These are phyloP conservation scores for Calcarius ornatus DNA, from an alignment of 2,113 vertebrate genomes.

Conservation along the genomic window DNA sequence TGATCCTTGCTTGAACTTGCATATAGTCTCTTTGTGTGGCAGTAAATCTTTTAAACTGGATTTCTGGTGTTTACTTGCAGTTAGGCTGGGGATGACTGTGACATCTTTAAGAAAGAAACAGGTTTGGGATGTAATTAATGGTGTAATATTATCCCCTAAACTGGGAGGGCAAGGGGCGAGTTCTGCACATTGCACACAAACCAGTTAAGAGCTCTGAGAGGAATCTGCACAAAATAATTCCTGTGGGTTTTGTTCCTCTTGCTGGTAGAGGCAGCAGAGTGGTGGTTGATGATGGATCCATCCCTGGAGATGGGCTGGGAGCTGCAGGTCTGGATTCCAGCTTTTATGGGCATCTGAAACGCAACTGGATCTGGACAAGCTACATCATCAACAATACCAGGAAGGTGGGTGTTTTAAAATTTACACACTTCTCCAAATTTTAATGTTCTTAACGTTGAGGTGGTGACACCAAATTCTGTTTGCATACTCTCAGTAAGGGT, in stretches of 20 bases:
- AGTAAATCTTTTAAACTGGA: neutral
- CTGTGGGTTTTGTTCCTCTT: neutral
- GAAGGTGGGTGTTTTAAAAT: slow-evolving; percentile 64
- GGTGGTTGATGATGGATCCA: slow-evolving; percentile 80
- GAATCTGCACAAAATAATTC: neutral
- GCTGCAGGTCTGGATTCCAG: slow-evolving; percentile 91
- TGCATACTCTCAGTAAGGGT: neutral
- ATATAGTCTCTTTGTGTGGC: neutral
- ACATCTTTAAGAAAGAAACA: neutral
- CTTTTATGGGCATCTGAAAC: slow-evolving; percentile 91
- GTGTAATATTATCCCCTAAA: neutral
- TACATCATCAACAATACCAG: slow-evolving; percentile 80
- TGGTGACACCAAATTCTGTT: neutral
- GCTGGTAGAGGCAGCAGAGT: slow-evolving; percentile 79
- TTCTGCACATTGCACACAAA: neutral
- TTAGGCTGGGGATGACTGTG: neutral
- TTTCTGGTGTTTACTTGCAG: neutral
- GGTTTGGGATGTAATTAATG: neutral
- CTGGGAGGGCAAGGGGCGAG: neutral
- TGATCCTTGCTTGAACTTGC: neutral
- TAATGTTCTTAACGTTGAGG: neutral
- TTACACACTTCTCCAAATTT: neutral
- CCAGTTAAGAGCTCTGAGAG: neutral
- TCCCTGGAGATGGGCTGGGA: slow-evolving; percentile 89
- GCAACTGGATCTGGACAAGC: slow-evolving; percentile 97